These are phyloP conservation scores for Dendrolimus pini DNA, from an alignment of 2,888 invertebrate genomes.

Conservation along the genomic window DNA sequence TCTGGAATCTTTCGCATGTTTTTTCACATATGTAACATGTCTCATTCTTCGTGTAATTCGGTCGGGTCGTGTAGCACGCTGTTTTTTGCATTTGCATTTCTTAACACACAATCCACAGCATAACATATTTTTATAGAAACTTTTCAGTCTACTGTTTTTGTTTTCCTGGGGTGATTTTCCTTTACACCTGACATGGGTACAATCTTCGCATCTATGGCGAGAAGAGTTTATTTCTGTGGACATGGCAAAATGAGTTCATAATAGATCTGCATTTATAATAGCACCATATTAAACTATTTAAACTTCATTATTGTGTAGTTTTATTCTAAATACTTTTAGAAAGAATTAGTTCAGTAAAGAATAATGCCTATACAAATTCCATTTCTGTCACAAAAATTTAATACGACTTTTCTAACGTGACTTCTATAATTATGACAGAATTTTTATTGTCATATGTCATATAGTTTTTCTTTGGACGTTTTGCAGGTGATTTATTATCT, in stretches of 20 bases:
- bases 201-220: constrained; percentile 7
- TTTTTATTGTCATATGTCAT: too few relatives aligned
- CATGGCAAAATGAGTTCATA: constrained; percentile 10
- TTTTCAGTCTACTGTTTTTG: constrained; percentile 6
- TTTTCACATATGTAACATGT: constrained; percentile 14
- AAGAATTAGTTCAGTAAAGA: too few relatives aligned
- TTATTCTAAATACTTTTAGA: too few relatives aligned
- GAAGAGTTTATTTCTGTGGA: constrained; percentile 8
- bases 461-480: too few relatives aligned
- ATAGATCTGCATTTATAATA: not conserved
- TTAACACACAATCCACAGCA: constrained; percentile 13
- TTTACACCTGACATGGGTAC: constrained; percentile 5
- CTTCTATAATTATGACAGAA: too few relatives aligned
- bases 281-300: too few relatives aligned
- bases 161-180: not conserved
- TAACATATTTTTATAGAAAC: constrained; percentile 11
- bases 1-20: constrained; percentile 7
- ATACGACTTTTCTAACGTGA: too few relatives aligned
- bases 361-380: too few relatives aligned
- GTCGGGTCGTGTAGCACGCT: not conserved
- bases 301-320: too few relatives aligned
- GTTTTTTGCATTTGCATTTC: not conserved
- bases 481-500: constrained; percentile 4
- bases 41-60: constrained; percentile 14
- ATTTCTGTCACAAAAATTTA: too few relatives aligned